Evolutionary conservation across 2,888 invertebrate species (phyloP), one percentile per base, ranked within the genome.

Genomic region (Spodoptera littoralis): DNA sequence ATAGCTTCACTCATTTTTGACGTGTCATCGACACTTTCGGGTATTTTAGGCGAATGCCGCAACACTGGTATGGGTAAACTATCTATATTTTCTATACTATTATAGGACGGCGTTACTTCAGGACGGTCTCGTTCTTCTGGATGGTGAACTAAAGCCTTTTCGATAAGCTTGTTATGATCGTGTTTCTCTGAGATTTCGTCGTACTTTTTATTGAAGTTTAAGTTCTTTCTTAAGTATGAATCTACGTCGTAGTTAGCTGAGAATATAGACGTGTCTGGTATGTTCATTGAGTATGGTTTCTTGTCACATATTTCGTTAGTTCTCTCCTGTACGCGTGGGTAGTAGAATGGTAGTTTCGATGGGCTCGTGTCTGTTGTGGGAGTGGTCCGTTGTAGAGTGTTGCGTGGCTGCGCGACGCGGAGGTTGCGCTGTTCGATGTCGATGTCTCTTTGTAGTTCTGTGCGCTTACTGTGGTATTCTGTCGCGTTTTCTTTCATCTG

Each of bases 11-110:
- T 93, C 63, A 90, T 74, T 13, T 82, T 77, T 3, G 69, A 70
- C 4, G 76, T 83, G 0, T 83, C 81, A 2, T 59, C 68, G 0
- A 67, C 56, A 42, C 73, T 64, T 1, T 50, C 50, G 12, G 76
- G 69, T 2, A 47, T 76, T 65, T 81, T 80, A 0, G 91, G 90
- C 0, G 95, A 94, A 81, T 96, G 96, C 68, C 96, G 95, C 63
- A 96, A 84, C 24, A 96, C 90, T 0, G 96, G 96, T 83, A 96
- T 96, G 0, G 96, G 96, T 43, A 96, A 86, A 46, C 56, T 57
- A 13, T 84, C 82, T 0, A 70, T 50, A 11, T 44, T 52, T 45
- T 72, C 69, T 11, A 56, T 9, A 2, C 11, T 60, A 6, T 53
- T 58, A 27, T 3, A 36, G 36, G 36, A 36, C 71, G 74, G 71